Percentiles rank a stretch among this genome's conserved stretches.
These are phyloP conservation scores for Nemoura dubitans DNA, from an alignment of 2,888 invertebrate genomes.

Conservation along the genomic window DNA sequence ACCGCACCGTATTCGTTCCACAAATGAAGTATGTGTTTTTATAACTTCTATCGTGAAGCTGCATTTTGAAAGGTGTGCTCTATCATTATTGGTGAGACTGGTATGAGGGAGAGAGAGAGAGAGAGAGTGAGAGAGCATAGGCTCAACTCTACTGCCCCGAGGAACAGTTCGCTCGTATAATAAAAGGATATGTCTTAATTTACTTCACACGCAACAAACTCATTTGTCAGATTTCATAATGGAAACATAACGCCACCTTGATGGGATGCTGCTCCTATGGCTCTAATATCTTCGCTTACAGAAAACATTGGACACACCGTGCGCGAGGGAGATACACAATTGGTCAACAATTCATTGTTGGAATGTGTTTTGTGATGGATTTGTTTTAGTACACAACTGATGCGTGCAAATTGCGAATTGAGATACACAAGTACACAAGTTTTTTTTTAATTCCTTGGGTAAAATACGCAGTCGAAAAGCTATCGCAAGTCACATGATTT, in stretches of 20 bases:
- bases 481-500: too few relatives aligned
- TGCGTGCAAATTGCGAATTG: too few relatives aligned
- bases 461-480: too few relatives aligned
- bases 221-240: conserved; percentile 51
- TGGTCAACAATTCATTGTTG: background rate
- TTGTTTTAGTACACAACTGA: too few relatives aligned
- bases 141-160: background rate
- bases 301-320: conserved; percentile 23
- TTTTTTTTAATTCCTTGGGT: too few relatives aligned
- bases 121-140: background rate
- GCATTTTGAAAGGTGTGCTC: conserved; percentile 14
- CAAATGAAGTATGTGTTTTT: too few relatives aligned
- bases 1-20: conserved; percentile 42
- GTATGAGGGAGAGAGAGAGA: background rate
- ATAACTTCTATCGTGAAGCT: too few relatives aligned
- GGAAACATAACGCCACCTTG: conserved; percentile 47
- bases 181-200: conserved; percentile 50
- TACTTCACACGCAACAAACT: conserved; percentile 48
- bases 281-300: conserved; percentile 8
- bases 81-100: conserved; percentile 21
- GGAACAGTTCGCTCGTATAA: conserved; percentile 33
- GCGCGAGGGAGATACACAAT: too few relatives aligned
- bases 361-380: too few relatives aligned
- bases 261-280: background rate
- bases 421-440: too few relatives aligned